Conservation (phyloP, 2,113 vertebrate species). For the Dissostichus mawsoni region DNA sequence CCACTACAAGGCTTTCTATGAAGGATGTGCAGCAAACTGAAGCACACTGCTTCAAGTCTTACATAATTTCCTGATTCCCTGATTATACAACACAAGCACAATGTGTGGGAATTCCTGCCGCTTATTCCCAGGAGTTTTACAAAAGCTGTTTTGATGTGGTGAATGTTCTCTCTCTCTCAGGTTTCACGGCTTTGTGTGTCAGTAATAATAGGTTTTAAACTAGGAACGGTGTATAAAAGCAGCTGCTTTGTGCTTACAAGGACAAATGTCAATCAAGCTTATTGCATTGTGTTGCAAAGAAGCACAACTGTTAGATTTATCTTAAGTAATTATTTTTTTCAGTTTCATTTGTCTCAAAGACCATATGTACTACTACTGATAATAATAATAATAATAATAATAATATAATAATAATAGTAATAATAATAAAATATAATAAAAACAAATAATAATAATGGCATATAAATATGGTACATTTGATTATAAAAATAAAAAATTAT, state of each 20-base stretch:
- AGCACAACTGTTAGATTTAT: not conserved
- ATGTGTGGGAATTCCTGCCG: not conserved
- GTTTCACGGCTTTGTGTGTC: constrained; percentile 24
- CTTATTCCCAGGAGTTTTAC: constrained; percentile 8
- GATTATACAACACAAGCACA: constrained; percentile 27
- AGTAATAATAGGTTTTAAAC: not conserved
- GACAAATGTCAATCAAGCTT: not conserved
- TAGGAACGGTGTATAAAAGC: not conserved
- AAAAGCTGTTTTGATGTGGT: not conserved
- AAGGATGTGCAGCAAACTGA: not conserved
- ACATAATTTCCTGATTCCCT: constrained; percentile 8
- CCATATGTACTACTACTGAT: not conserved
- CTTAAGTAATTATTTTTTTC: too few relatives aligned
- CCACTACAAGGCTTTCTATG: not conserved
- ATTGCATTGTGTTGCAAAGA: too few relatives aligned
- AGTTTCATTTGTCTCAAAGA: not conserved
- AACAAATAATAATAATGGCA: not conserved
- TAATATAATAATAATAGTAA: not conserved
- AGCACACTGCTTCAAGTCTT: not conserved
- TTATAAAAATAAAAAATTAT: not conserved
- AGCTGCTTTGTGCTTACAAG: not conserved
- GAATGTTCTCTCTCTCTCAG: not conserved
- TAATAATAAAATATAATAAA: not conserved
- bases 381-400: not conserved
- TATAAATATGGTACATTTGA: not conserved